Evolutionary conservation across 2,888 invertebrate species (phyloP), one percentile per base, ranked within the genome.

Genomic region (Cylindroiulus punctatus): DNA sequence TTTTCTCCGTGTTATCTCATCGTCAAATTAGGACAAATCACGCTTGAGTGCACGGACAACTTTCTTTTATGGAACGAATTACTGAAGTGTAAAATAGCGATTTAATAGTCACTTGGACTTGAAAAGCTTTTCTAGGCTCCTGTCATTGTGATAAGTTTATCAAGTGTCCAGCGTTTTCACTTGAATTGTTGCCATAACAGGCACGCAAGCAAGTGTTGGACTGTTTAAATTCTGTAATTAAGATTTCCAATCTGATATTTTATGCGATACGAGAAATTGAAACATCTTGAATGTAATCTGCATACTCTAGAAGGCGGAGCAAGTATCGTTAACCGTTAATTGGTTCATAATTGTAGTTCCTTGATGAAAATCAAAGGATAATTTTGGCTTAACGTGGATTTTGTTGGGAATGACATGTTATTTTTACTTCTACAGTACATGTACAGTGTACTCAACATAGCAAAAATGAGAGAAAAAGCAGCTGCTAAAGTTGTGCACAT

Each of bases 11-110:
- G 17, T 30, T 76, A 76, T 76, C 76, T 30, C 30, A 30, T 30
- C 30, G 76, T 30, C 26, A 76, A 76, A 76, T 76, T 30, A 76
- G 76, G 30, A 26, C 76, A 76, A 26, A 76, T 30, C 76, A 76
- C 5, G 76, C 76, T 30, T 30, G 30, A 76, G 76, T 76, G 76
- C 76, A 76, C 12, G 26, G 14, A 30, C 30, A 76, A 76, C 26
- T 76, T 76, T 76, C 76, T 76, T 30, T 30, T 3, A 76, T 14
- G 26, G 76, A 76, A 76, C 14, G 76, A 30, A 76, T 76, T 76
- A 76, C 65, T 65, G 12, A 65, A 26, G 65, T 26, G 65, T 26
- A 26, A 26, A 65, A 22, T 26, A 4, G 22, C 76, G 26, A 76
- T 76, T 76, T 30, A 30, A 12, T 76, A 30, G 26, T 30, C 26